These are phyloP conservation scores for Drosophila anceps DNA, from an alignment of 2,888 invertebrate species.

Conservation along the genomic window DNA sequence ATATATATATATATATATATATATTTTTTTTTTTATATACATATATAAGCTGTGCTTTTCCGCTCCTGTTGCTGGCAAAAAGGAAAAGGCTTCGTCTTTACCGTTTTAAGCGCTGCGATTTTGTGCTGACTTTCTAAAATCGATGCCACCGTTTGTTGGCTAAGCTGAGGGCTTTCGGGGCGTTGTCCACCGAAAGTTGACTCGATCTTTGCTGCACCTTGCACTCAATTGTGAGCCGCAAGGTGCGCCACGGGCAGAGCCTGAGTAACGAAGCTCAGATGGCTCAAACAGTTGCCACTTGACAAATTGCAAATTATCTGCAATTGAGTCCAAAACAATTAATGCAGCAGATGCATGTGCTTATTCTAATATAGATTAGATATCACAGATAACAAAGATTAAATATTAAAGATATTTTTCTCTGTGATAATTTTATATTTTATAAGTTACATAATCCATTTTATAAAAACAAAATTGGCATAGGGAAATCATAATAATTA, in stretches of 20 bases:
- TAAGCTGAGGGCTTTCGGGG: constrained; percentile 60
- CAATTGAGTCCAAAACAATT: neutral
- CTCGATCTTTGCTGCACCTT: constrained; percentile 59
- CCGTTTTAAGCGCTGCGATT: constrained; percentile 67
- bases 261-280: constrained; percentile 5
- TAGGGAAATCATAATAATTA: too few relatives aligned
- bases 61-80: constrained; percentile 51
- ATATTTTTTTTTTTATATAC: constrained; percentile 15
- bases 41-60: constrained; percentile 53
- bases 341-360: neutral
- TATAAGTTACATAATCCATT: too few relatives aligned
- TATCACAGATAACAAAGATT: neutral
- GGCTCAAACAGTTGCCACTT: constrained; percentile 9
- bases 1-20: constrained; percentile 52
- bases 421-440: neutral
- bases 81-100: constrained; percentile 74
- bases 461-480: too few relatives aligned
- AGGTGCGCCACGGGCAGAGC: constrained; percentile 57
- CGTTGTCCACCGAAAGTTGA: constrained; percentile 60
- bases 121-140: constrained; percentile 67
- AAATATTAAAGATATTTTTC: neutral
- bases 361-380: neutral
- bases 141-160: constrained; percentile 66
- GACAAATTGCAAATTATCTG: constrained; percentile 16
- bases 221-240: constrained; percentile 38